Conservation (phyloP, 2,888 invertebrate species). For the Antitype chi region DNA sequence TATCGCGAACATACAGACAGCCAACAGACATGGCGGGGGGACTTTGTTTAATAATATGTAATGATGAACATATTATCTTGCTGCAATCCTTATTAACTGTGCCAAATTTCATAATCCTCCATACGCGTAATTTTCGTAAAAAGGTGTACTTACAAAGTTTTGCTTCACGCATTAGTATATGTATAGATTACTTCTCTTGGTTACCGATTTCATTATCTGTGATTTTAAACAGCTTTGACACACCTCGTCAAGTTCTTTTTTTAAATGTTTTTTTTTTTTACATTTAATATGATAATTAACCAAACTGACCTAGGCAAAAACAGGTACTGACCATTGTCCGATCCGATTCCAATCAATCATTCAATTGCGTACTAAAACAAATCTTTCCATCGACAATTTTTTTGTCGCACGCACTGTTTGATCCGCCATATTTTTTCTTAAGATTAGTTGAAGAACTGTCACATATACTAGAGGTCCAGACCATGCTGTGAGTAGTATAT, state of each 20-base stretch:
- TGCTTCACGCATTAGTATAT: too few relatives aligned
- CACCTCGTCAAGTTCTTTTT: not conserved
- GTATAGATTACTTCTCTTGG: too few relatives aligned
- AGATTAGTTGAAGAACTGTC: constrained; percentile 32
- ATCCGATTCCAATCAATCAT: constrained; percentile 36
- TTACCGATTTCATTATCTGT: not conserved
- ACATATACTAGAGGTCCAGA: not conserved
- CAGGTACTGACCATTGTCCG: constrained; percentile 11
- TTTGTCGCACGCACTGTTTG: constrained; percentile 23
- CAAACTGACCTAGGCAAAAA: constrained; percentile 21
- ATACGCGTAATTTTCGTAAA: too few relatives aligned
- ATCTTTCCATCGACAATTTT: constrained; percentile 22
- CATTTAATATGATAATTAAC: not conserved
- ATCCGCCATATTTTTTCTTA: constrained; percentile 33
- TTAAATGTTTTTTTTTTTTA: not conserved
- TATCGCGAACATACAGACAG: too few relatives aligned
- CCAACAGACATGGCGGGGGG: too few relatives aligned
- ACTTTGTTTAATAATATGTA: too few relatives aligned
- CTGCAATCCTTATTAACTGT: too few relatives aligned
- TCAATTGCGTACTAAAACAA: constrained; percentile 16
- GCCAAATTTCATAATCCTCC: too few relatives aligned
- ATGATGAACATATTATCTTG: too few relatives aligned
- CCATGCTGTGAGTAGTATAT: not conserved
- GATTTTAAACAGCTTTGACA: not conserved
- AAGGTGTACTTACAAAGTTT: too few relatives aligned